Evolutionary conservation across 1,140 invertebrate species (phyloP).

Genomic region (Tetragonula clypearis): DNA sequence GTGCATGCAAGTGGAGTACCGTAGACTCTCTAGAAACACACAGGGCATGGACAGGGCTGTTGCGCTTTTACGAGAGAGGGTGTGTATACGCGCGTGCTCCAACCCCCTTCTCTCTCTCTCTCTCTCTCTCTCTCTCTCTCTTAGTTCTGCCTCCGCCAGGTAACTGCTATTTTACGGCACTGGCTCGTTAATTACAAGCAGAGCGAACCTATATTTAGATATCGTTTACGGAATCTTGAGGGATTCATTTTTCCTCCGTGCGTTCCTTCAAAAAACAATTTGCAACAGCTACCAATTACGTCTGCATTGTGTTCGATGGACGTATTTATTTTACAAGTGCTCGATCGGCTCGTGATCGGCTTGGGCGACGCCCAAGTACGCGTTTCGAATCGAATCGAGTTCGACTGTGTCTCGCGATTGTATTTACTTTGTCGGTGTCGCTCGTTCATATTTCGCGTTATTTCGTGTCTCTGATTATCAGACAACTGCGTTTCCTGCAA

Average conservation of each 20-base stretch:
- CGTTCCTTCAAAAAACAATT: neutral
- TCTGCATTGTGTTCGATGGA: neutral
- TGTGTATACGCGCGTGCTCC: constrained; percentile 56
- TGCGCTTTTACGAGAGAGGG: constrained; percentile 36
- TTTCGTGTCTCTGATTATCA: too few species aligned
- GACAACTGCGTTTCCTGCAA: too few species aligned
- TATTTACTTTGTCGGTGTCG: too few species aligned
- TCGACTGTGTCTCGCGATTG: too few species aligned
- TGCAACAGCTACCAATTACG: constrained; percentile 20
- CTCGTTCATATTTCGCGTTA: too few species aligned
- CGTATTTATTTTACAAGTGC: neutral
- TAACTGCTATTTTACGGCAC: constrained; percentile 9
- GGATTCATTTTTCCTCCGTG: constrained; percentile 22
- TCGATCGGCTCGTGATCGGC: too few species aligned
- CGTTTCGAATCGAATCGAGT: too few species aligned
- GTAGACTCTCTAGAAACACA: constrained; percentile 51
- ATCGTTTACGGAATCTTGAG: constrained; percentile 32
- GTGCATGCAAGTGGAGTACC: neutral
- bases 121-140: constrained; percentile 5
- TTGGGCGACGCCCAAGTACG: too few species aligned
- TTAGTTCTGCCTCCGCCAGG: neutral
- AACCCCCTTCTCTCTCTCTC: constrained; percentile 19
- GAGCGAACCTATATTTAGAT: constrained; percentile 37
- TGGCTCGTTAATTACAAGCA: constrained; percentile 40
- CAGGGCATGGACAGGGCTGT: constrained; percentile 49